phyloP scores from a whole-genome alignment of 2,888 invertebrate species.

The Troides aeacus region DNA sequence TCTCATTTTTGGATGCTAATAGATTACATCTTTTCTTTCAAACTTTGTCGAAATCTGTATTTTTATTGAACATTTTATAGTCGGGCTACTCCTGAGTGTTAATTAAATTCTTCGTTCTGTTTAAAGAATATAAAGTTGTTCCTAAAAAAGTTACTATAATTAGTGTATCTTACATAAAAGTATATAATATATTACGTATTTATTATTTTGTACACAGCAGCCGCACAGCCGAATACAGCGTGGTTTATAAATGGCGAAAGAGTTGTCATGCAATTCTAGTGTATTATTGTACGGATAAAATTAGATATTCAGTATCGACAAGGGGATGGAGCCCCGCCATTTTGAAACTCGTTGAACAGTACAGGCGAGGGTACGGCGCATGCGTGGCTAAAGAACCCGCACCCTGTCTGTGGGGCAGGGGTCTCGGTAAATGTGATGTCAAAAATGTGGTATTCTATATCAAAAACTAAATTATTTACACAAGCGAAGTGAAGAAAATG shows the following conservation, averaged over 20 bases:
- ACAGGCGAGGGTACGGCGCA: conserved; percentile 72
- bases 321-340: conserved; percentile 76
- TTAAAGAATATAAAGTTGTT: too few relatives aligned
- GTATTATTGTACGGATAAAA: conserved; percentile 70
- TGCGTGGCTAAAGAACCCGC: conserved; percentile 67
- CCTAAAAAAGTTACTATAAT: too few relatives aligned
- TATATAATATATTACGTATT: too few relatives aligned
- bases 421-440: conserved; percentile 71
- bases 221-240: too few relatives aligned
- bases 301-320: conserved; percentile 78
- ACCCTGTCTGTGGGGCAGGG: conserved; percentile 70
- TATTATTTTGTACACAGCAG: too few relatives aligned
- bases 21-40: too few relatives aligned
- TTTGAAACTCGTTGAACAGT: conserved; percentile 62
- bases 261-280: conserved; percentile 54
- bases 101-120: too few relatives aligned
- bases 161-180: too few relatives aligned
- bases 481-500: neutral
- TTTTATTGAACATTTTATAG: too few relatives aligned
- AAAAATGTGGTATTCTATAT: conserved; percentile 78
- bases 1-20: too few relatives aligned
- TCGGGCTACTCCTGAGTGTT: too few relatives aligned
- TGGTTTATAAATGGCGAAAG: conserved; percentile 31
- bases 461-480: conserved; percentile 44
- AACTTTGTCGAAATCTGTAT: too few relatives aligned